Percentiles rank a stretch among this genome's conserved stretches.
These are phyloP conservation scores for Fragum whitleyi DNA, from an alignment of 2,888 invertebrate species.

Conservation along the genomic window DNA sequence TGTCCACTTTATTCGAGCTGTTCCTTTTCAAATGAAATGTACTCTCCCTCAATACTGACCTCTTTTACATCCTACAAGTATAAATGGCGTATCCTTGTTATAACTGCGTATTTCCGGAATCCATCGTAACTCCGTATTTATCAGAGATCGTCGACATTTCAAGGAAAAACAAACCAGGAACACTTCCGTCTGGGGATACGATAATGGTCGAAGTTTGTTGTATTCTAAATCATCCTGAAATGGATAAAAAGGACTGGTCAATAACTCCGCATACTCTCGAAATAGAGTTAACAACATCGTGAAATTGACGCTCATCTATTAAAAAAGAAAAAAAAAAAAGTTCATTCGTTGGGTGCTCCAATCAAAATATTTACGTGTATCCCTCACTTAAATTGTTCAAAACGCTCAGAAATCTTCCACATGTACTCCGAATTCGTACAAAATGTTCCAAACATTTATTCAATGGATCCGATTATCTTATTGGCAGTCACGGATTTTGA, in stretches of 20 bases:
- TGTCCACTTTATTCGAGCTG: too few relatives aligned
- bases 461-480: too few relatives aligned
- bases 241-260: neutral
- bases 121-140: constrained; percentile 77
- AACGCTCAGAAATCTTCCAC: too few relatives aligned
- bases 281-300: too few relatives aligned
- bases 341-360: too few relatives aligned
- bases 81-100: constrained; percentile 65
- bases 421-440: too few relatives aligned
- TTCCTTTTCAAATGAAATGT: too few relatives aligned
- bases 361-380: too few relatives aligned
- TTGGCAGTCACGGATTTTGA: too few relatives aligned
- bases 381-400: too few relatives aligned
- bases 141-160: constrained; percentile 75
- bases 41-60: constrained; percentile 31
- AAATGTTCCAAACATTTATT: too few relatives aligned
- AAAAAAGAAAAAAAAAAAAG: neutral
- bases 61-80: constrained; percentile 74
- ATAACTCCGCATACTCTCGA: neutral
- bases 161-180: constrained; percentile 79
- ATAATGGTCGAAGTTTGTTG: constrained; percentile 74
- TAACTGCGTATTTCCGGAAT: constrained; percentile 72
- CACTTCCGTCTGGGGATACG: constrained; percentile 78
- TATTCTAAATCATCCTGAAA: constrained; percentile 68
- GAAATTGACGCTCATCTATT: too few relatives aligned